Evolutionary conservation across 30 jellyfish, hydroid and myxozoan genomes (phyloP).

Genomic region (Nemopilema nomurai): DNA sequence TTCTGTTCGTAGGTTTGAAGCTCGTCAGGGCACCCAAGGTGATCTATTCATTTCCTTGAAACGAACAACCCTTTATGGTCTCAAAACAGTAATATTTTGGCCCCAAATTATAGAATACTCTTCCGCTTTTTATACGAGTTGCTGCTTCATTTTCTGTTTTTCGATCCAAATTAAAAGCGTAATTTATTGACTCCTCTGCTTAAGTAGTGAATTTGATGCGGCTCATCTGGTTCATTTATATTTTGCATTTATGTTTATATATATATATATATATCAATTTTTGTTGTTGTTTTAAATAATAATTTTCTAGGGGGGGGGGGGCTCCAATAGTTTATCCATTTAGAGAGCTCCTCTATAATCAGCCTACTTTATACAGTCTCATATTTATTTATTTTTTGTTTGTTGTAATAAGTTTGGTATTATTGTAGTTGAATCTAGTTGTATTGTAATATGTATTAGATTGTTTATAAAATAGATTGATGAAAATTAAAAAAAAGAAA

Average conservation of each 20-base stretch:
- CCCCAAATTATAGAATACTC: slow-evolving; percentile 14
- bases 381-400: background rate
- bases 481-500: background rate
- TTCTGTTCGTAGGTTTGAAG: background rate
- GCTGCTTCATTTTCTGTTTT: slow-evolving; percentile 10
- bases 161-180: slow-evolving; percentile 4
- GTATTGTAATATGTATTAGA: background rate
- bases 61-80: slow-evolving; percentile 3
- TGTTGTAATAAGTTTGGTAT: background rate
- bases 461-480: background rate
- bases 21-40: slow-evolving; percentile 1
- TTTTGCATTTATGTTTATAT: background rate
- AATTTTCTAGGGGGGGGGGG: background rate
- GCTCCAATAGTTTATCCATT: slow-evolving; percentile 15
- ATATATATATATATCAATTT: background rate
- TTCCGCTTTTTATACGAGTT: slow-evolving; percentile 16
- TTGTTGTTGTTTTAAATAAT: background rate
- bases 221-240: slow-evolving; percentile 18
- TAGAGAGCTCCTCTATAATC: too few relatives aligned
- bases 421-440: background rate
- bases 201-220: background rate
- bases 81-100: slow-evolving; percentile 13
- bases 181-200: slow-evolving; percentile 15
- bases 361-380: background rate
- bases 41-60: slow-evolving; percentile 11